These are phyloP conservation scores for Heliothis peltigera DNA, from an alignment of 2,888 invertebrate species.

Conservation along the genomic window DNA sequence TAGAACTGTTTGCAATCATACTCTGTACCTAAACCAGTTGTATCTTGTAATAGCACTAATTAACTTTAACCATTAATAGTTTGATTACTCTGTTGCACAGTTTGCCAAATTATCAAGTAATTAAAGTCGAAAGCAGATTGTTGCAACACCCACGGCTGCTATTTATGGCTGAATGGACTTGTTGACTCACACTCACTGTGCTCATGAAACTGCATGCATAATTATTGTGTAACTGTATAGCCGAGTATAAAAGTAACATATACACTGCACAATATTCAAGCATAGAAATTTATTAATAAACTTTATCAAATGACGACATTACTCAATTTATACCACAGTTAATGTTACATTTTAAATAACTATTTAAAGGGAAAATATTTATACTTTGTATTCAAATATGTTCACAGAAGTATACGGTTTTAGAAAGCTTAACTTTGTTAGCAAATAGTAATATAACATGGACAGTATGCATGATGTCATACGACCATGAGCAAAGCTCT, in stretches of 20 bases:
- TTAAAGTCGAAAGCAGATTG: slow-evolving; percentile 31
- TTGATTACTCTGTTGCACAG: slow-evolving; percentile 23
- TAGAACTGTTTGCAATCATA: slow-evolving; percentile 15
- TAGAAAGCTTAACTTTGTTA: neutral
- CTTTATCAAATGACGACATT: too few species aligned
- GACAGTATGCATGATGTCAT: slow-evolving; percentile 21
- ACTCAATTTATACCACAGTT: too few species aligned
- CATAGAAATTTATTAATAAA: too few species aligned
- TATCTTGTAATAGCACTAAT: slow-evolving; percentile 12
- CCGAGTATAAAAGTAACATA: too few species aligned
- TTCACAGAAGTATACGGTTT: neutral
- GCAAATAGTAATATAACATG: neutral
- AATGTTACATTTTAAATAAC: neutral
- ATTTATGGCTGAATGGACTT: slow-evolving; percentile 39
- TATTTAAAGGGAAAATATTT: neutral
- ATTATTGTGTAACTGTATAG: slow-evolving; percentile 5
- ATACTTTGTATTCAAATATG: neutral
- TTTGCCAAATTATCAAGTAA: slow-evolving; percentile 26
- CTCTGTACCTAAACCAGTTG: slow-evolving; percentile 1
- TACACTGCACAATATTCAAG: too few species aligned
- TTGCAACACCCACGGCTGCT: slow-evolving; percentile 10
- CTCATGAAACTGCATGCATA: slow-evolving; percentile 10
- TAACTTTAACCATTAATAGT: slow-evolving; percentile 9
- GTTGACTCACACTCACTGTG: slow-evolving; percentile 25
- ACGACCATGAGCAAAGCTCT: slow-evolving; percentile 1